Evolutionary conservation across 2,888 invertebrate species (phyloP), one percentile per base, ranked within the genome.

Genomic region (Linnaemya tessellans): DNA sequence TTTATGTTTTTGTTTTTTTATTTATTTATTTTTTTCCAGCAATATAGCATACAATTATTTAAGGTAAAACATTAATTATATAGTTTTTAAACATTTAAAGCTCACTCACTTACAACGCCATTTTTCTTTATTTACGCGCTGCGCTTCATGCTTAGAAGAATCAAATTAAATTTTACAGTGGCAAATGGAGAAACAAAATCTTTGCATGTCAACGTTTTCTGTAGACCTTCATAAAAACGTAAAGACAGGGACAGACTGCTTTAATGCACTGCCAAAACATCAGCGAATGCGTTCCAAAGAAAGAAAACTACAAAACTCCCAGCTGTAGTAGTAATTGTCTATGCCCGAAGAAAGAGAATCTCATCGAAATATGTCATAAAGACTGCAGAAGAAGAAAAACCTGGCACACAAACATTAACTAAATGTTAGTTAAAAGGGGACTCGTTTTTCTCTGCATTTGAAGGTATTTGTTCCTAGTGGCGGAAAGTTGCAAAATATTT

Each of bases 151-250:
- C 49, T 62, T 49, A 46, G 11, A 68, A 62, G 2, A 51, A 41
- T 3, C 25, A 54, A 43, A 62, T 62, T 20, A 20, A 54, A 58
- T 13, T 62, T 75, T 54, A 20, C 43, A 54, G 58, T 77, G 64
- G 80, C 80, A 73, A 58, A 71, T 43, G 25, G 35, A 22, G 22
- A 11, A 56, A 41, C 75, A 82, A 58, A 82, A 79, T 82, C 85
- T 82, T 85, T 79, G 85, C 85, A 85, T 85, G 85, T 82, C 85
- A 85, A 85, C 85, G 74, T 3, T 54, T 54, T 22, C 60, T 60
- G 46, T 13, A 67, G 38, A 79, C 35, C 5, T 64, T 22, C 62
- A 60, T 20, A 30, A 25, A 38, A 38, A 51, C 38, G 49, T 8
- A 67, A 11, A 51, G n/a, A 68, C 4, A 35, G 30, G 35, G 11